Percentiles rank a stretch among this genome's conserved stretches.
These are phyloP conservation scores for Candidula unifasciata DNA, from an alignment of 2,888 invertebrate genomes.

Conservation along the genomic window DNA sequence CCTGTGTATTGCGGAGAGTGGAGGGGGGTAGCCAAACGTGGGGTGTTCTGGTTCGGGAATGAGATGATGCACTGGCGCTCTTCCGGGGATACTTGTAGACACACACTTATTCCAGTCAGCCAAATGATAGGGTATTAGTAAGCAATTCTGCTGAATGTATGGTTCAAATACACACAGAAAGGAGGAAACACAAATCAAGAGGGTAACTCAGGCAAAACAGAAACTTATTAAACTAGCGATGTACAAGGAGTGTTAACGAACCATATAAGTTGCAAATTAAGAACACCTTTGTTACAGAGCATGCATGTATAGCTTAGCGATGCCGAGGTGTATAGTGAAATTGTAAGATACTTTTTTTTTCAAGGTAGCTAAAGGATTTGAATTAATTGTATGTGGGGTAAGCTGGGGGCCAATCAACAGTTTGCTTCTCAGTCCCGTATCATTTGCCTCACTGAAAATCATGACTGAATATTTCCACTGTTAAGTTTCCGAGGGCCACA, in stretches of 20 bases:
- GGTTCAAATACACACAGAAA: not conserved
- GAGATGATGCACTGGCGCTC: conserved; percentile 44
- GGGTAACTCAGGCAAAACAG: not conserved
- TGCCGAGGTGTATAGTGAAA: not conserved
- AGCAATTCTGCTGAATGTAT: conserved; percentile 29
- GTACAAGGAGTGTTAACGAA: not conserved
- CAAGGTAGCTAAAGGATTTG: conserved; percentile 1
- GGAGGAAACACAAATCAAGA: conserved; percentile 1
- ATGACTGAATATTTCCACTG: conserved; percentile 23
- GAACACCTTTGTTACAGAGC: not conserved
- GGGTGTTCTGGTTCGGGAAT: not conserved
- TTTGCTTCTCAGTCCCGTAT: conserved; percentile 48
- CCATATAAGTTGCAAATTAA: conserved; percentile 1
- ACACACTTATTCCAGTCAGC: conserved; percentile 9
- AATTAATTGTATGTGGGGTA: not conserved
- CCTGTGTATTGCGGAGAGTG: conserved; percentile 23
- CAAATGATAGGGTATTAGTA: conserved; percentile 47
- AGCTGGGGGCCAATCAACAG: not conserved
- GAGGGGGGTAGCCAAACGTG: not conserved
- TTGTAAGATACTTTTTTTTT: not conserved
- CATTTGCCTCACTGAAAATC: conserved; percentile 44
- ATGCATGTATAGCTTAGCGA: conserved; percentile 33
- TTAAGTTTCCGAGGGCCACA: conserved; percentile 45
- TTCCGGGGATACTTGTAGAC: not conserved
- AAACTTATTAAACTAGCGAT: conserved; percentile 21